Conservation (phyloP, 2,113 vertebrate genomes). For the Charadrius vociferus region DNA sequence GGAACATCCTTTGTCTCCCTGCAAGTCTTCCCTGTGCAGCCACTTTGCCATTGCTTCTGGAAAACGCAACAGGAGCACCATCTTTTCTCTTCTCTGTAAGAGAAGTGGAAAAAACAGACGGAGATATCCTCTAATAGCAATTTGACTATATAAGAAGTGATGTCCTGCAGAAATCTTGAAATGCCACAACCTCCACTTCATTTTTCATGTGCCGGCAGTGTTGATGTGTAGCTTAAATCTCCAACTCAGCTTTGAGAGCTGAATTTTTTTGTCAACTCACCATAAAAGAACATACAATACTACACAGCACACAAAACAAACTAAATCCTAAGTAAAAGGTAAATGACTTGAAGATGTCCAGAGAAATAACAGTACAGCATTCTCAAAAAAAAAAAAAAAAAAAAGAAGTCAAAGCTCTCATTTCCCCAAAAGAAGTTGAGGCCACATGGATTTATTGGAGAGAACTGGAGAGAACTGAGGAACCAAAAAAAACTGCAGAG, state of each 20-base stretch:
- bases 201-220: neutral
- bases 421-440: neutral
- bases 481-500: neutral
- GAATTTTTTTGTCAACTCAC: neutral
- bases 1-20: conserved; percentile 60
- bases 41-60: neutral
- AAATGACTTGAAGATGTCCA: neutral
- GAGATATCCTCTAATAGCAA: neutral
- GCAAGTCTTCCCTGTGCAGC: conserved; percentile 27
- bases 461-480: neutral
- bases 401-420: neutral
- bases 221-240: neutral
- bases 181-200: neutral
- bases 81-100: neutral
- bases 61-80: conserved; percentile 18
- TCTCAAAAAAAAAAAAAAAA: neutral
- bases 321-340: neutral
- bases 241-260: neutral
- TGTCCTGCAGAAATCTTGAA: neutral
- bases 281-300: neutral
- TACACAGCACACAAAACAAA: neutral
- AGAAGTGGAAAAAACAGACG: neutral
- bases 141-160: neutral
- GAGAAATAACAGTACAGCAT: neutral
- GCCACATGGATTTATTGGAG: neutral